These are phyloP conservation scores for Antedon bifida DNA, from an alignment of 35 echinoderm and acorn worm species.

Conservation along the genomic window DNA sequence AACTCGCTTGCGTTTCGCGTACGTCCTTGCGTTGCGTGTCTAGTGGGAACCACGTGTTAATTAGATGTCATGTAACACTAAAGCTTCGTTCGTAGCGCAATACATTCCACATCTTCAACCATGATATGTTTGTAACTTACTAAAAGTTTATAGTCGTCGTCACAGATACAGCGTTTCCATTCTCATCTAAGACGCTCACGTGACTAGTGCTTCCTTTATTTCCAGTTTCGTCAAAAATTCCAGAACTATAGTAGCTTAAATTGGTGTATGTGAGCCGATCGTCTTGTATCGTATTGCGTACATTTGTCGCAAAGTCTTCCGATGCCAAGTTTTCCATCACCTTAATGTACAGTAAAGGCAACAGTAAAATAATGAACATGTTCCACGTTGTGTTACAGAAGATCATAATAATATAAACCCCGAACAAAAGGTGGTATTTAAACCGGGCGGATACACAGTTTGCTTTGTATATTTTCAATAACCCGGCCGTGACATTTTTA, in stretches of 20 bases:
- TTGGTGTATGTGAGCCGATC: slow-evolving; percentile 5
- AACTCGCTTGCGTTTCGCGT: too few species aligned
- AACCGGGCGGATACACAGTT: too few species aligned
- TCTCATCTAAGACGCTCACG: background rate
- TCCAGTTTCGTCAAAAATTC: background rate
- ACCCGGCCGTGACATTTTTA: too few species aligned
- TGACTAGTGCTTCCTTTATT: slow-evolving; percentile 22
- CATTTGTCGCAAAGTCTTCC: background rate
- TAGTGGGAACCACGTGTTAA: too few species aligned
- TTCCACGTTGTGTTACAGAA: too few species aligned
- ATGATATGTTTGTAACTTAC: background rate
- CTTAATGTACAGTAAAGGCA: too few species aligned
- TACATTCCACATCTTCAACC: too few species aligned
- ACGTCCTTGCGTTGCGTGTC: too few species aligned
- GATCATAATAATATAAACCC: too few species aligned
- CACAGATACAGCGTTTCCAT: slow-evolving; percentile 11
- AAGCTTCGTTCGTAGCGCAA: background rate
- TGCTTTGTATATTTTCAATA: too few species aligned
- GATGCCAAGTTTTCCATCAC: slow-evolving; percentile 3
- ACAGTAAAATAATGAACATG: too few species aligned
- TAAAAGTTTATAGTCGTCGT: slow-evolving; percentile 19
- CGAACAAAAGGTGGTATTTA: too few species aligned
- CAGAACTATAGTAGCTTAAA: slow-evolving; percentile 5
- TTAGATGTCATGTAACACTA: background rate
- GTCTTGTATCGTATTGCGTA: background rate